phyloP scores from a whole-genome alignment of 2,797 vertebrate species.

The Simalia tracyae region DNA sequence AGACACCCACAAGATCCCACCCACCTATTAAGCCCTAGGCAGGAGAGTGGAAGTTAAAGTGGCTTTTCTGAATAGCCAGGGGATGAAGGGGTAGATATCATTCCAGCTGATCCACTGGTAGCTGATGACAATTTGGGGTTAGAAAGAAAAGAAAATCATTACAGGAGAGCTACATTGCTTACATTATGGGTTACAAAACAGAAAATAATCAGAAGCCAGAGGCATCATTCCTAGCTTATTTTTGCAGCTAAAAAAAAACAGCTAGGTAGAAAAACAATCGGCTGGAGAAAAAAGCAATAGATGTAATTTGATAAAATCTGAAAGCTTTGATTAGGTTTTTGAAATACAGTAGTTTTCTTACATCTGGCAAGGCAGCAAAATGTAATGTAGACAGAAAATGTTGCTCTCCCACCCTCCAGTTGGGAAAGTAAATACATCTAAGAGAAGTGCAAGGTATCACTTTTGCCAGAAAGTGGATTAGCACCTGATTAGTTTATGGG shows the following conservation, averaged over 20 bases:
- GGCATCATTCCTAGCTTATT: background rate
- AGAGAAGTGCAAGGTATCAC: background rate
- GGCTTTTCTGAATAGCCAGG: fast-evolving
- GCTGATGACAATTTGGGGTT: background rate
- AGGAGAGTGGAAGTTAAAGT: background rate
- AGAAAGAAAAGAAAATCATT: conserved; percentile 1
- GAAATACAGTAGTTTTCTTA: background rate
- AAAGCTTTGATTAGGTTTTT: background rate
- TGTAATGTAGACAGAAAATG: background rate
- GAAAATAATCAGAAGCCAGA: background rate
- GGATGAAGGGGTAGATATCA: fast-evolving
- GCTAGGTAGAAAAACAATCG: background rate
- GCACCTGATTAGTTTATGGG: background rate
- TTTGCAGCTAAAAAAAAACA: background rate
- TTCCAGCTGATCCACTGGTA: background rate
- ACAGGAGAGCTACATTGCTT: background rate
- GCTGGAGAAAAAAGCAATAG: background rate
- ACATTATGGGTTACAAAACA: background rate
- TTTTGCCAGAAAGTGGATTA: background rate
- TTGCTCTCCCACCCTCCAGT: background rate
- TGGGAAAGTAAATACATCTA: fast-evolving
- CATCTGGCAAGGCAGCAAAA: background rate
- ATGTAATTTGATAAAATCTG: background rate
- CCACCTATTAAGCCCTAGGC: too few relatives aligned
- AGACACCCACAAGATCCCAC: too few relatives aligned